A percentile compares a stretch with the other conserved stretches of the same genome.
These are phyloP conservation scores for Bucorvus abyssinicus DNA, from an alignment of 2,797 vertebrate species.

Conservation along the genomic window DNA sequence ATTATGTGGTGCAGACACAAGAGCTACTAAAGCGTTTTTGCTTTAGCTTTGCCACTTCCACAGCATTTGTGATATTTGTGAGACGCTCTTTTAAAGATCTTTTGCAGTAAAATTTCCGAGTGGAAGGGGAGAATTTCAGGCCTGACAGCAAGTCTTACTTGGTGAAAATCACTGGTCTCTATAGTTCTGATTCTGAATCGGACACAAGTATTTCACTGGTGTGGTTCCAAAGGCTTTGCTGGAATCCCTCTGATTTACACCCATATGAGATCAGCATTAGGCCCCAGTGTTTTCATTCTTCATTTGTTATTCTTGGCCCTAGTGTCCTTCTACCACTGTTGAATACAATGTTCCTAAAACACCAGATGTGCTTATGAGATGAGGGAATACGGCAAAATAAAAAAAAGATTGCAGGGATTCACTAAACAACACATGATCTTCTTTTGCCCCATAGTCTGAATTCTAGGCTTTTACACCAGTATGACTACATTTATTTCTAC, in stretches of 20 bases:
- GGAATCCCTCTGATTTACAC: constrained; percentile 62
- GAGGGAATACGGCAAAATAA: neutral
- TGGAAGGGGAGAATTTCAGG: constrained; percentile 12
- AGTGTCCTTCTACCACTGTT: constrained; percentile 32
- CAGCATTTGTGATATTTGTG: neutral
- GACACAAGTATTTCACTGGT: constrained; percentile 26
- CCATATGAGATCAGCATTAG: constrained; percentile 63
- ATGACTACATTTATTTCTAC: neutral
- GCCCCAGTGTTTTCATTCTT: constrained; percentile 54
- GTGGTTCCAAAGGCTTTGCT: constrained; percentile 39
- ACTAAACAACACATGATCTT: neutral
- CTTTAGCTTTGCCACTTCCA: neutral
- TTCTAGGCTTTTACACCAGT: neutral
- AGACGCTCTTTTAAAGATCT: neutral
- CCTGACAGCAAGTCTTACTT: neutral
- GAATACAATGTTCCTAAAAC: constrained; percentile 67
- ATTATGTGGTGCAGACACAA: neutral
- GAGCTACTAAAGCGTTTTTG: neutral
- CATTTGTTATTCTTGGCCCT: constrained; percentile 56
- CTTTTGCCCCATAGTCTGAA: neutral
- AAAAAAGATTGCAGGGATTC: neutral
- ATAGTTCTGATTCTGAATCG: constrained; percentile 9
- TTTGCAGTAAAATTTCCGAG: constrained; percentile 11
- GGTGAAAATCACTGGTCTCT: neutral
- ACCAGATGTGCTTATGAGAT: constrained; percentile 52